Evolutionary conservation across 2,797 vertebrate genomes (phyloP).

Genomic region (Linurgus olivaceus): DNA sequence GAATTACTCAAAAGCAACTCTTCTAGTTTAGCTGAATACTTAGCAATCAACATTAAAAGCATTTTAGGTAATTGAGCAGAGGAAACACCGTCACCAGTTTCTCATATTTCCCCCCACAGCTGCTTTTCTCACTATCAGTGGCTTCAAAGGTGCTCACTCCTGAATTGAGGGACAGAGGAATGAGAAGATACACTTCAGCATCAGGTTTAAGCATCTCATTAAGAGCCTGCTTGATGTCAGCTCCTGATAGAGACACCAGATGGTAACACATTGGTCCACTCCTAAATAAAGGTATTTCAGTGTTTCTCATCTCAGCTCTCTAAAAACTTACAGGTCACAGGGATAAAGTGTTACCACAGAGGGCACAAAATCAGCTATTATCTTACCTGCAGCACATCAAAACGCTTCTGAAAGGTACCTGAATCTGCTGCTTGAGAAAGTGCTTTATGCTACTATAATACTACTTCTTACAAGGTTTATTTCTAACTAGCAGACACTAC

Average conservation of each 20-base stretch:
- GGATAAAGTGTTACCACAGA: not conserved
- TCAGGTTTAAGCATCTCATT: not conserved
- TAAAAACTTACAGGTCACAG: not conserved
- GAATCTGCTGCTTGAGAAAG: not conserved
- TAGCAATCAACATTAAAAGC: not conserved
- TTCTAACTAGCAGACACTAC: not conserved
- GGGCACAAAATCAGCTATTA: not conserved
- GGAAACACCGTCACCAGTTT: not conserved
- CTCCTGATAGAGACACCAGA: not conserved
- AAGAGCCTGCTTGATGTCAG: not conserved
- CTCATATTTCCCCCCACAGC: not conserved
- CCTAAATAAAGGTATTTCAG: not conserved
- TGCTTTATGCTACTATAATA: not conserved
- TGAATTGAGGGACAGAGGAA: not conserved
- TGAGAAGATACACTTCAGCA: not conserved
- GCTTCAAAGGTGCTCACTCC: not conserved
- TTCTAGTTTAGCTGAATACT: not conserved
- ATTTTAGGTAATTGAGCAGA: not conserved
- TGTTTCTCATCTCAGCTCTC: not conserved
- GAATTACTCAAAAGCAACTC: not conserved
- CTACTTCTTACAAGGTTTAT: not conserved
- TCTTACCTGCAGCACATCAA: not conserved
- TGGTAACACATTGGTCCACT: not conserved
- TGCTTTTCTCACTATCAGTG: not conserved
- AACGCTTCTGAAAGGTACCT: not conserved